These are phyloP conservation scores for human DNA, from an alignment of 2,113 vertebrate species.

Conservation along the genomic window DNA sequence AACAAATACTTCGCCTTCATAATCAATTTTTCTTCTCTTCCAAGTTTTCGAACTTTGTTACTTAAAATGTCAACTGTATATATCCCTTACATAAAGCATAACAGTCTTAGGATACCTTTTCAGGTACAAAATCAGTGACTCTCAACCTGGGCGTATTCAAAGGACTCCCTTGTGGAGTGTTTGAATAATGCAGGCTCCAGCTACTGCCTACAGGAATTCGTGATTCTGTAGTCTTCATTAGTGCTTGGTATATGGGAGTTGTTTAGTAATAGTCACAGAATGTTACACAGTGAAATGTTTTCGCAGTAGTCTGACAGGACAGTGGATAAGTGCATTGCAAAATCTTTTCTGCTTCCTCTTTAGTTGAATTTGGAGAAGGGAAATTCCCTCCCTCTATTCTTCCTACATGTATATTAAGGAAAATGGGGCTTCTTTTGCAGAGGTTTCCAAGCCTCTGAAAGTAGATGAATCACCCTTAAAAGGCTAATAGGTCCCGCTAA, in stretches of 20 bases:
- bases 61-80: neutral
- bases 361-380: neutral
- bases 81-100: neutral
- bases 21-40: neutral
- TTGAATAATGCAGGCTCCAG: neutral
- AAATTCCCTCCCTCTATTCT: neutral
- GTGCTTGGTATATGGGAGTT: neutral
- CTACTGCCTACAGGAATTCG: neutral
- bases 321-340: neutral
- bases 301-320: neutral
- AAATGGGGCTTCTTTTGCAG: neutral
- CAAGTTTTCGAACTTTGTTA: neutral
- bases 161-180: neutral
- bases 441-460: neutral
- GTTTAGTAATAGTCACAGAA: neutral
- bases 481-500: neutral
- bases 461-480: neutral
- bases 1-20: neutral
- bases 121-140: neutral
- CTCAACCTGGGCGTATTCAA: neutral
- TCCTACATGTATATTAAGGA: neutral
- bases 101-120: neutral
- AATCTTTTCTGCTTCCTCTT: neutral
- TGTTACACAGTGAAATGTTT: neutral
- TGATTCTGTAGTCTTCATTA: neutral